phyloP scores from a whole-genome alignment of 92 coral and sea anemone genomes.

The Chrysogorgia sp. region DNA sequence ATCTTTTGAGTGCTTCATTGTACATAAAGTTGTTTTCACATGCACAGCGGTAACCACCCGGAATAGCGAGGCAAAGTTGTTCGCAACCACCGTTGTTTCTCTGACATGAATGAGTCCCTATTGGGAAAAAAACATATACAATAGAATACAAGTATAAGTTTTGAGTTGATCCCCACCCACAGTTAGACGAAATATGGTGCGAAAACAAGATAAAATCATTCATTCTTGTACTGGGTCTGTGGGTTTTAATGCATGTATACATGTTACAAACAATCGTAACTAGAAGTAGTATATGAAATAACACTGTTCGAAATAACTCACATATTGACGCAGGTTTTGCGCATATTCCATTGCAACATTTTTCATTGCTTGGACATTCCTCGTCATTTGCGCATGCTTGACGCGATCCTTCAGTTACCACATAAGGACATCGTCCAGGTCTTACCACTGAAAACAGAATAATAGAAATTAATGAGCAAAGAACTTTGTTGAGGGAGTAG shows the following conservation, averaged over 20 bases:
- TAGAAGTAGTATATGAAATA: too few relatives aligned
- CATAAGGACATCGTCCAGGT: background rate
- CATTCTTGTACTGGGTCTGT: too few relatives aligned
- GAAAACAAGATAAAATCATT: too few relatives aligned
- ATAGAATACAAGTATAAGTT: too few relatives aligned
- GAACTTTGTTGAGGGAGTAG: too few relatives aligned
- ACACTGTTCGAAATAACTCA: background rate
- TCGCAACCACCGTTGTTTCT: slow-evolving; percentile 78
- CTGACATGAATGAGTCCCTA: slow-evolving; percentile 63
- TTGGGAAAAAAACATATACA: background rate
- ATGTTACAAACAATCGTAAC: too few relatives aligned
- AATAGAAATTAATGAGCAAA: too few relatives aligned
- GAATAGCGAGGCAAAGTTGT: slow-evolving; percentile 71
- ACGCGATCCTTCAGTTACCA: background rate
- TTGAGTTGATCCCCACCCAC: too few relatives aligned
- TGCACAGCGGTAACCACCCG: slow-evolving; percentile 64
- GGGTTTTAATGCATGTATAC: too few relatives aligned
- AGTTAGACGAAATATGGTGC: too few relatives aligned
- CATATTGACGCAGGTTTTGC: slow-evolving; percentile 14
- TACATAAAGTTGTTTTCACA: slow-evolving; percentile 62
- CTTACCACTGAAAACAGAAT: background rate
- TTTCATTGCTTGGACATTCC: slow-evolving; percentile 10
- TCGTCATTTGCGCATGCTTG: slow-evolving; percentile 10
- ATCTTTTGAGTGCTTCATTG: background rate
- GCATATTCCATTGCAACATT: slow-evolving; percentile 26